Evolutionary conservation across 2,113 vertebrate genomes (phyloP), one percentile per base, ranked within the genome.

Genomic region (Channa maculata): DNA sequence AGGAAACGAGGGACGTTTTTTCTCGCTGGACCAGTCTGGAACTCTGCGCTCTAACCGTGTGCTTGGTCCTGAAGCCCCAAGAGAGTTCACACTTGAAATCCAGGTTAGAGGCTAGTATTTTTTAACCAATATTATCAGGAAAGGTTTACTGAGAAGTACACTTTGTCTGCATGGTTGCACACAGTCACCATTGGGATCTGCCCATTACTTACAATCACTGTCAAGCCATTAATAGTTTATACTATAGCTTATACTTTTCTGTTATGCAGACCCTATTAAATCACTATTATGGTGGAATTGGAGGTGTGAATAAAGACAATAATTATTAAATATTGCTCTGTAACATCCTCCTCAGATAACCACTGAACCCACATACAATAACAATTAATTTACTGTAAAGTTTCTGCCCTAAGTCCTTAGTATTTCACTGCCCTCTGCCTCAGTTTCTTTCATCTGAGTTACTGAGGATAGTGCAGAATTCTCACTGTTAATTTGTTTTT

Each of bases 1-100:
- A 51, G 97, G 97, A 65, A 99, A 99, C 11, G 95, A 97, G 89
- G 95, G 93, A 7, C 92, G 94, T 54, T 95, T 94, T 52, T 97
- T 99, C 78, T 71, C 94, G 0, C 77, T 99, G 91, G 96, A 99
- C 65, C 93, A 95, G 45, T 92, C 94, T 0, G 97, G 97, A 14
- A 80, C 94, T 65, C 86, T 99, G 68, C 92, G 94, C 65, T 95
- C 97, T 14, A 96, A 95, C 14, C 94, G 95, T 46, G 90, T 94
- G 70, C 96, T 99, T 88, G 95, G 84, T 60, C 94, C 95, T 10
- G 93, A 93, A 3, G 92, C 93, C 6, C 94, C 94, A 38, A 95
- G 94, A 0, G 97, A 99, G 33, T 98, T 97, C 8, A 88, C 94
- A 45, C 94, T 99, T 13, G 94, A 95, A 4, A 94, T 99, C 59